Percentiles rank a stretch among this genome's conserved stretches.
phyloP scores from a whole-genome alignment of 2,888 invertebrate genomes.

The Nomada ferruginata region DNA sequence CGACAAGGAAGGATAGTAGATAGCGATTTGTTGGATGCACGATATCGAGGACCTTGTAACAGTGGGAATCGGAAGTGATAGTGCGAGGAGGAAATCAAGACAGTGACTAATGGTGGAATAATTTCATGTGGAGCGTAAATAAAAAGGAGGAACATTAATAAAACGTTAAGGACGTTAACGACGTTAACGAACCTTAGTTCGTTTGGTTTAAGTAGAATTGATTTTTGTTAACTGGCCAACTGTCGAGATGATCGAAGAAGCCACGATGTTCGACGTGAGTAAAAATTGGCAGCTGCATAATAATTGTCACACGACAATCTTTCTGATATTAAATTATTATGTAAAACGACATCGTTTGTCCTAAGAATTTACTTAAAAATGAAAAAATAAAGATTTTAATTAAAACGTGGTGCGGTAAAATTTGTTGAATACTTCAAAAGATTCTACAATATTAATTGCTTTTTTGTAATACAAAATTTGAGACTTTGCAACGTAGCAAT shows the following conservation, averaged over 20 bases:
- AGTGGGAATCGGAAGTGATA: conserved; percentile 54
- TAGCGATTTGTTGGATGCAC: not conserved
- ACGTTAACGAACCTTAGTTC: not conserved
- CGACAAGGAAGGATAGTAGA: not conserved
- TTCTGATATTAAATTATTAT: not conserved
- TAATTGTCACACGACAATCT: not conserved
- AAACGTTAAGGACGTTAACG: not conserved
- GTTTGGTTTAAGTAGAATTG: not conserved
- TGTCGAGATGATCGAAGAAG: conserved; percentile 78
- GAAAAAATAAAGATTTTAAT: too few relatives aligned
- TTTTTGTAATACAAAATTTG: not conserved
- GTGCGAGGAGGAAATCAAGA: conserved; percentile 29
- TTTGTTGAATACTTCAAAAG: not conserved
- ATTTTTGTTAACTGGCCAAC: not conserved
- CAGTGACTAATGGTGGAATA: conserved; percentile 41
- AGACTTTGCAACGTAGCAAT: conserved; percentile 6
- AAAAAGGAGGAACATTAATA: not conserved
- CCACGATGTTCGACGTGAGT: conserved; percentile 81
- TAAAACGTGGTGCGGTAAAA: not conserved
- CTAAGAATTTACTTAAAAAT: too few relatives aligned
- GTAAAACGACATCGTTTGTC: not conserved
- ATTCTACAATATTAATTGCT: not conserved
- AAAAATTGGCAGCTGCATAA: conserved; percentile 24
- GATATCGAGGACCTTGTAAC: conserved; percentile 21
- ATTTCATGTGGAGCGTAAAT: conserved; percentile 14